Evolutionary conservation across 2,797 vertebrate genomes (phyloP), one percentile per base, ranked within the genome.

Genomic region (Rhincodon typus): DNA sequence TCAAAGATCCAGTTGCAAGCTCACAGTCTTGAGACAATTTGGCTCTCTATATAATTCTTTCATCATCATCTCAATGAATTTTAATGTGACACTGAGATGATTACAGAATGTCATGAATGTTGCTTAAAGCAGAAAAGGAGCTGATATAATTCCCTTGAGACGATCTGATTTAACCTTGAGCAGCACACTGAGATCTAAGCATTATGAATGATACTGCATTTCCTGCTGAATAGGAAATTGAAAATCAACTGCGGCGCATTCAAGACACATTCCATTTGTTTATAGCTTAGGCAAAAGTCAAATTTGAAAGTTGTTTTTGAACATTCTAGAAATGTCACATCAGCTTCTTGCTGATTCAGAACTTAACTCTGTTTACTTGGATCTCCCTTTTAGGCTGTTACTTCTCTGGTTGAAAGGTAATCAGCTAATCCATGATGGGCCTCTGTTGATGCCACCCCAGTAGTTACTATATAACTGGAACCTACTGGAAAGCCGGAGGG

Each of bases 31-130:
- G 91, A 94, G 66, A 70, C 91, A 69, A 94, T 42, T 69, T 69
- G 19, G 34, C 53, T 70, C 62, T 94, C 69, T 69, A 42, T 70
- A 70, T 72, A 69, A 72, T 94, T 70, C 25, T 70, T 69, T 72
- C 93, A 94, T 94, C n/a, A 94, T 46, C 38, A 94, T 70, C 93
- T 42, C 69, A 25, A 72, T 94, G 93, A 94, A 70, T 94, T 94
- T 94, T 94, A 72, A 94, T 94, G 67, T 70, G 67, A 94, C n/a
- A 70, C 67, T 94, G 67, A 94, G 93, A 70, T 94, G 38, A 94
- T 94, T 94, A 72, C 38, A 94, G 38, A 94, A 94, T 46, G 23
- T 94, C 67, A 94, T 72, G 93, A 72, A 94, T 94, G 66, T 70
- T 94, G 67, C 67, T 94, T 69, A 69, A 46, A 94, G 93, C 67